A percentile compares a stretch with the other conserved stretches of the same genome.
These are phyloP conservation scores for Noctilio leporinus DNA, from an alignment of 2,113 vertebrate genomes.

Conservation along the genomic window DNA sequence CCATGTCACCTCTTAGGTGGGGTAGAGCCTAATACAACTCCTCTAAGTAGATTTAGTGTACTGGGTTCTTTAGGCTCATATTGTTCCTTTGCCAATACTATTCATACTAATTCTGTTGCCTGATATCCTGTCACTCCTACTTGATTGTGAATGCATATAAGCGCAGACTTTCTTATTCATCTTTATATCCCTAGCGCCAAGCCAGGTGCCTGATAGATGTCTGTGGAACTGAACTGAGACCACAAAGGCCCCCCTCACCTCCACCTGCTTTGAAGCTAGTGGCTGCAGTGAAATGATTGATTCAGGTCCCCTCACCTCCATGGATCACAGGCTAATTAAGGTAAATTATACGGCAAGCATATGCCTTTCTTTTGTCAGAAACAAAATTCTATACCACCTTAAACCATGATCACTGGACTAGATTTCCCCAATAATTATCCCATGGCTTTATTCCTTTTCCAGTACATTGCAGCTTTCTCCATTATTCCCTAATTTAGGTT, in stretches of 20 bases:
- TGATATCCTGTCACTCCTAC: neutral
- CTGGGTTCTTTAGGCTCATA: neutral
- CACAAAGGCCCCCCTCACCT: neutral
- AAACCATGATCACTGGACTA: constrained; percentile 3
- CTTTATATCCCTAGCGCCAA: neutral
- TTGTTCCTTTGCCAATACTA: neutral
- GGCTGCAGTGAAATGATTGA: neutral
- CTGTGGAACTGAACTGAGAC: neutral
- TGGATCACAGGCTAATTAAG: neutral
- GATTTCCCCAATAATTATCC: constrained; percentile 15
- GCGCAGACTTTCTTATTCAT: neutral
- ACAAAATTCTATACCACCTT: neutral
- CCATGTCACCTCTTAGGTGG: neutral
- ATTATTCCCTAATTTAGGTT: constrained; percentile 23
- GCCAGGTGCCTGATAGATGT: neutral
- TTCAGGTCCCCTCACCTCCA: neutral
- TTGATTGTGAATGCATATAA: neutral
- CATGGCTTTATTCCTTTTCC: neutral
- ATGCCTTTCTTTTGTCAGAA: neutral
- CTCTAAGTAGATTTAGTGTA: neutral
- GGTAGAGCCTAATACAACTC: neutral
- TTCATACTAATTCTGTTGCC: neutral
- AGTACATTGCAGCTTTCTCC: neutral
- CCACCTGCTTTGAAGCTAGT: neutral
- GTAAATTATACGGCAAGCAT: neutral